Evolutionary conservation across 2,888 invertebrate species (phyloP).

Genomic region (Phanerotoma sp.): DNA sequence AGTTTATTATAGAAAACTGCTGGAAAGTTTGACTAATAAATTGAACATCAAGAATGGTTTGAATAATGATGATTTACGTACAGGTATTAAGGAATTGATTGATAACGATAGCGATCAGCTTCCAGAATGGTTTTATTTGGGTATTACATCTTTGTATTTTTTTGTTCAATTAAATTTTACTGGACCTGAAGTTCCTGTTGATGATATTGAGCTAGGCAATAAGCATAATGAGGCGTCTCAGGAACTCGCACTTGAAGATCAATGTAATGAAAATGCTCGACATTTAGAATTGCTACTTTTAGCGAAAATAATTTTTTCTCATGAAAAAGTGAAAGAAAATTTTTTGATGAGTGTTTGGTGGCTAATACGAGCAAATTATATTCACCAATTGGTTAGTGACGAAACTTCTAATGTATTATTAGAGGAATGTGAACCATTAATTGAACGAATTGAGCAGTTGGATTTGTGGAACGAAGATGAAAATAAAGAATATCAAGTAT

Average conservation of each 20-base stretch:
- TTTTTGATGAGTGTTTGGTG: conserved; percentile 61
- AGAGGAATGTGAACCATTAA: conserved; percentile 61
- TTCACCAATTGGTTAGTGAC: conserved; percentile 77
- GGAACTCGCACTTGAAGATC: conserved; percentile 52
- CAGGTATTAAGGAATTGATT: conserved; percentile 6
- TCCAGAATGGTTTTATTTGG: conserved; percentile 60
- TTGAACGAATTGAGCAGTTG: conserved; percentile 49
- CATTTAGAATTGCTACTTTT: conserved; percentile 54
- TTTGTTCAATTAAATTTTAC: conserved; percentile 85
- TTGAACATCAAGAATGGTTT: background rate
- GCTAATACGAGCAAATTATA: conserved; percentile 70
- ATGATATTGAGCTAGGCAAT: conserved; percentile 37
- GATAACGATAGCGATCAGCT: conserved; percentile 1
- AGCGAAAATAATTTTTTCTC: conserved; percentile 52
- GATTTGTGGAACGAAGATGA: conserved; percentile 27
- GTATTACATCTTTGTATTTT: conserved; percentile 67
- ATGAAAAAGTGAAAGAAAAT: conserved; percentile 55
- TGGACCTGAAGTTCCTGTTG: conserved; percentile 64
- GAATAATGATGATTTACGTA: background rate
- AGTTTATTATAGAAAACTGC: conserved; percentile 3
- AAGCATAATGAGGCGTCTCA: conserved; percentile 45
- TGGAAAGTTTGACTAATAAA: conserved; percentile 9
- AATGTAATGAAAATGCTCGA: conserved; percentile 47
- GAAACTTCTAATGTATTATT: conserved; percentile 72
- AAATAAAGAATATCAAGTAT: conserved; percentile 44